Evolutionary conservation across 2,797 vertebrate species (phyloP), one percentile per base, ranked within the genome.

Genomic region (Eremophila alpestris): DNA sequence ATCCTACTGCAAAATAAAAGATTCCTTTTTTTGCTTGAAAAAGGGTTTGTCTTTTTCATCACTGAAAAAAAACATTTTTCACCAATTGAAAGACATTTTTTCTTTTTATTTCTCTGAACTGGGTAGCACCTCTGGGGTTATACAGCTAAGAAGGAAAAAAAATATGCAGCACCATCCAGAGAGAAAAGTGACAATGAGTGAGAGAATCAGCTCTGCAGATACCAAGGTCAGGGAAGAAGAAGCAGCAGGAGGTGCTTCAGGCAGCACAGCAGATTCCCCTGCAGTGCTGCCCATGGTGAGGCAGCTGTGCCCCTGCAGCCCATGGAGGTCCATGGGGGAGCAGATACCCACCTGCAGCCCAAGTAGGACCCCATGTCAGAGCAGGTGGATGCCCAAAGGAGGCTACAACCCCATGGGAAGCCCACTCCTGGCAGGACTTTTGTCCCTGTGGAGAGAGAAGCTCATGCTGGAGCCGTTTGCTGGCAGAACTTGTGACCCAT

Each of bases 361-460:
- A 6, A 4, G 17, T 0, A 43, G 55, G 26, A 49, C 5, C 6
- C n/a, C 26, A 9, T 7, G n/a, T 11, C 2, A 26, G 48, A 56
- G 23, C 19, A 71, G 43, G 4, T 12, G 36, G 48, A 16, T 51
- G 23, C n/a, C 22, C 9, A 21, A 55, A 71, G 29, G 24, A 38
- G 21, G 18, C 13, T 46, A 9, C 20, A n/a, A n/a, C 2, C n/a
- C 34, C 1, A 0, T 26, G 19, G 34, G 32, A 64, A 64, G 24
- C 18, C 22, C 13, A 18, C 3, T 62, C 4, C 62, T 17, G 6
- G 11, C 15, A 85, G 43, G 13, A 64, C 6, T 26, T 48, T 11
- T 58, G 51, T 20, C 9, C 16, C 51, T 27, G 16, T 16, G 16
- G 40, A 62, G 15, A 40, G 21, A 56, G 30, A 30, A 64, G 19